Base-by-base conservation (phyloP, 1,140 invertebrate genomes). In the Aculops lycopersici region DNA sequence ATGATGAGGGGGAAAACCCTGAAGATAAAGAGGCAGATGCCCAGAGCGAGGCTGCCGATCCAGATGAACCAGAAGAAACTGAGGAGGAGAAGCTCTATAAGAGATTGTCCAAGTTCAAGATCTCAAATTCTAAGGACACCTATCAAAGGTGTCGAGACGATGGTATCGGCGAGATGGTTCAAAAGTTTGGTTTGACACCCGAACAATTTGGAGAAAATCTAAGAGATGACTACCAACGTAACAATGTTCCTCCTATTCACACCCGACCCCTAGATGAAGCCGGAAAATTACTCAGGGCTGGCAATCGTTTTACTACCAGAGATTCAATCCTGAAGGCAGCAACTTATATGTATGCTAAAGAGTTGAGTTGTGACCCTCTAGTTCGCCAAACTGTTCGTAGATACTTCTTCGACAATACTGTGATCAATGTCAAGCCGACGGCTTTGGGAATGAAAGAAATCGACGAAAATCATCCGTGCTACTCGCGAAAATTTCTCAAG, bases 131-230 rank as follows among this genome's bases (percentile, higher is more conserved):
- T 38, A 75, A 71, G 40, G 80, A 81, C 5, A 71, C 75, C 1
- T 94, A 92, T 55, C 65, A 70, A 18, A 65, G 84, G 37, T 88
- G 83, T 52, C 59, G 69, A 19, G 72, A 72, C 55, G 72, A 76
- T 19, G 76, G 78, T 17, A 60, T 90, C n/a, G 69, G 52, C 53
- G 68, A 69, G 3, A 64, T 92, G 24, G 75, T 78, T 1, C 78
- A 79, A 52, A 74, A 70, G 45, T 95, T 95, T 60, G 92, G 90
- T 46, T 57, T 98, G n/a, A 74, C 70, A 2, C 79, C 90, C 0
- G 77, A 88, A 52, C 72, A 95, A 53, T 94, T 90, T 58, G 86
- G 80, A 2, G 84, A 95, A 59, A 97, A 98, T 60, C 57, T 95
- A 0, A 65, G 81, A 1, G 86, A 94, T 51, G 86, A 86, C 54